Evolutionary conservation across 53 echinoderm and acorn worm species (phyloP).

Genomic region (Paracentrotus lividus): DNA sequence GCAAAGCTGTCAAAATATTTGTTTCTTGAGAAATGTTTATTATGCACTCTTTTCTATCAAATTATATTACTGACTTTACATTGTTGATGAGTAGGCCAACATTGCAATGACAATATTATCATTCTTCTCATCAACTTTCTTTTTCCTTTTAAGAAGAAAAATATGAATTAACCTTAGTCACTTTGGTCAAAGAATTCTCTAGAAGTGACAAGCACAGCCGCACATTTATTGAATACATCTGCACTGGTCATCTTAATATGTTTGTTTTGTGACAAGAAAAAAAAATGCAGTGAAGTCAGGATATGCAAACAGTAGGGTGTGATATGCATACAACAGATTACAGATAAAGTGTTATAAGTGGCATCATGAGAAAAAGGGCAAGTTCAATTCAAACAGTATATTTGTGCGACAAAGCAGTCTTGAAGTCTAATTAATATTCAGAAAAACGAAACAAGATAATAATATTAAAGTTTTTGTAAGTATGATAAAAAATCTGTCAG

Average conservation of each 20-base stretch:
- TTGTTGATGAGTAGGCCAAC: background rate
- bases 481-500: no score
- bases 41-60: background rate
- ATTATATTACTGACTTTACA: background rate
- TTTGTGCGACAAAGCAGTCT: no score
- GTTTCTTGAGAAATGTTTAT: background rate
- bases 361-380: background rate
- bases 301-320: slow-evolving; percentile 20
- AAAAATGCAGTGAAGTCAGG: background rate
- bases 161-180: background rate
- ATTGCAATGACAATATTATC: background rate
- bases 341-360: slow-evolving; percentile 2
- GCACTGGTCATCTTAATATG: background rate
- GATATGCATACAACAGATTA: background rate
- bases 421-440: no score
- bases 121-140: no score
- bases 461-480: no score
- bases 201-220: no score
- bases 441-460: no score
- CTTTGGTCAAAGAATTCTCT: background rate
- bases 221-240: background rate
- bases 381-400: background rate
- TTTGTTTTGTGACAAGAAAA: slow-evolving; percentile 1
- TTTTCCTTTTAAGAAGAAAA: no score
- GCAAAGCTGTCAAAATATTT: slow-evolving; percentile 5